These are phyloP conservation scores for Phyllotreta striolata DNA, from an alignment of 2,888 invertebrate genomes.

Conservation along the genomic window DNA sequence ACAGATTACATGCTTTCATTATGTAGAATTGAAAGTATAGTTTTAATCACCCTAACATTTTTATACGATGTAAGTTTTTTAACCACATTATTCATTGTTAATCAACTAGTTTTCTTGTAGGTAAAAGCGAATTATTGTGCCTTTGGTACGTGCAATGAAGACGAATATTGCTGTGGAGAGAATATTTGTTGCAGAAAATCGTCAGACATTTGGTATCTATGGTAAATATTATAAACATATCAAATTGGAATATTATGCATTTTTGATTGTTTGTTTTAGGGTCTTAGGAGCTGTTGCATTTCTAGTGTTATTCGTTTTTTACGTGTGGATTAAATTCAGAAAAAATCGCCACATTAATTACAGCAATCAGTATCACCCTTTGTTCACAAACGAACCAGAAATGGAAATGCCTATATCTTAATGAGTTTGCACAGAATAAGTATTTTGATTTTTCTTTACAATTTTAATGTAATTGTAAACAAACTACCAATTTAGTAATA, in stretches of 20 bases:
- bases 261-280: conserved; percentile 4
- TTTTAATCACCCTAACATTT: no score
- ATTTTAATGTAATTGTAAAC: no score
- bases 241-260: not conserved
- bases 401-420: not conserved
- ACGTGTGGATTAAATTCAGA: conserved; percentile 3
- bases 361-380: conserved; percentile 1
- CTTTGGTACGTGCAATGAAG: conserved; percentile 53
- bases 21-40: no score
- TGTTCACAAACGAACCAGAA: conserved; percentile 8
- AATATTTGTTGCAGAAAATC: conserved; percentile 56
- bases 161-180: conserved; percentile 57
- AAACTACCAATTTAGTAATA: no score
- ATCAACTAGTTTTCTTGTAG: no score
- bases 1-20: no score
- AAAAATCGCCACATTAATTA: not conserved
- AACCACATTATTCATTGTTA: no score
- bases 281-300: not conserved
- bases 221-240: conserved; percentile 45
- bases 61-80: no score
- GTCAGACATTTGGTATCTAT: conserved; percentile 54
- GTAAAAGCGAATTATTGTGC: conserved; percentile 52
- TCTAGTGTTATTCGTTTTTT: not conserved
- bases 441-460: no score
- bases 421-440: no score